Evolutionary conservation across 2,888 invertebrate genomes (phyloP).

Genomic region (Biston betularia): DNA sequence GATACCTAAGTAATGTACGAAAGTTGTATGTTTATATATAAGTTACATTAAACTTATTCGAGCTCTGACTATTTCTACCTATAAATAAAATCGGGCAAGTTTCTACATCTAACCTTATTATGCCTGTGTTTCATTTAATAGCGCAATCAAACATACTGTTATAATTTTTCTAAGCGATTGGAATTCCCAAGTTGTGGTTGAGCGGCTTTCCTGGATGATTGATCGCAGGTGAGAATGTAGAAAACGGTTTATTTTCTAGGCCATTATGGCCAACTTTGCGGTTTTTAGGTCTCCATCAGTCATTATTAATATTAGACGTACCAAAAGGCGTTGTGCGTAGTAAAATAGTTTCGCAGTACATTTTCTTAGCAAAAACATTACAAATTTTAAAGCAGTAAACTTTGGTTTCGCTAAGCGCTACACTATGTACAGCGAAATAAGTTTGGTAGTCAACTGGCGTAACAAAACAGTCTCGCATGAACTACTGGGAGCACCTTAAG

Average conservation of each 20-base stretch:
- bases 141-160: constrained; percentile 27
- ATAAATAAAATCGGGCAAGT: constrained; percentile 18
- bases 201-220: constrained; percentile 22
- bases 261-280: constrained; percentile 2
- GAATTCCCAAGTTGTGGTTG: constrained; percentile 28
- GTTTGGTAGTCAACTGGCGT: too few species aligned
- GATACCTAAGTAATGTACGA: too few species aligned
- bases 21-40: too few species aligned
- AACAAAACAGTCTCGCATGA: too few species aligned
- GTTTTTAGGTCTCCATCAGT: constrained; percentile 2
- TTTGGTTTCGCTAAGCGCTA: too few species aligned
- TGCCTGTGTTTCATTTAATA: constrained; percentile 34
- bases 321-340: background rate
- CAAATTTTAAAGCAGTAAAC: too few species aligned
- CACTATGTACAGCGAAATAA: too few species aligned
- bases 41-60: background rate
- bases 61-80: background rate
- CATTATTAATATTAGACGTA: background rate
- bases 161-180: constrained; percentile 24
- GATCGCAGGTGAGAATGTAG: constrained; percentile 16
- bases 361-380: too few species aligned
- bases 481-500: too few species aligned
- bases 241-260: constrained; percentile 14
- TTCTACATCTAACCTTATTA: constrained; percentile 7
- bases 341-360: background rate